Conservation (phyloP, 2,113 vertebrate species). For the Ahaetulla prasina region DNA sequence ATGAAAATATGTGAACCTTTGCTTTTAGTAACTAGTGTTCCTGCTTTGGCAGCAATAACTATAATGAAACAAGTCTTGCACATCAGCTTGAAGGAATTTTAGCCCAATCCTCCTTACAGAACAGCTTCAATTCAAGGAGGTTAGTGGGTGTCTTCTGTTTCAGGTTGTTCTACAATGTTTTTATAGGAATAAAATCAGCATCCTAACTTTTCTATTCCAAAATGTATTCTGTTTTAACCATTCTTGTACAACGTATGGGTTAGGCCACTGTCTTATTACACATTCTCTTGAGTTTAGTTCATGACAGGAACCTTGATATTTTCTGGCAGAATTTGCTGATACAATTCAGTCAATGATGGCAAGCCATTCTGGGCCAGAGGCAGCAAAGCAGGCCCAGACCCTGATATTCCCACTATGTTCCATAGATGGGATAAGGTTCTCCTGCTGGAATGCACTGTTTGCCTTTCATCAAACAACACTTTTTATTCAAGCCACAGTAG, state of each 20-base stretch:
- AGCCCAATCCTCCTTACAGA: neutral
- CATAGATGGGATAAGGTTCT: neutral
- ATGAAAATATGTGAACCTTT: neutral
- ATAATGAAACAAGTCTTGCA: neutral
- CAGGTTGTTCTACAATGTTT: neutral
- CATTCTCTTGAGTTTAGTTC: neutral
- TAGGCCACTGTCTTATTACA: neutral
- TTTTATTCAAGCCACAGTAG: neutral
- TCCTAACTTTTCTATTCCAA: neutral
- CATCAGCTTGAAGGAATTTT: neutral
- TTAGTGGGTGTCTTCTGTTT: neutral
- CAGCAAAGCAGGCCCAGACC: neutral
- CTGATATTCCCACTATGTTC: neutral
- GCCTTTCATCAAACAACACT: neutral
- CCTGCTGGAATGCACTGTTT: neutral
- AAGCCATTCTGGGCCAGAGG: neutral
- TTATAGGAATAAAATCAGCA: neutral
- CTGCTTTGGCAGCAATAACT: neutral
- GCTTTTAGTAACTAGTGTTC: neutral
- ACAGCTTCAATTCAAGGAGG: neutral
- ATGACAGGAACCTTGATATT: neutral
- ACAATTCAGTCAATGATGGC: neutral
- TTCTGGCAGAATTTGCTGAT: neutral
- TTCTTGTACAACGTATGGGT: neutral
- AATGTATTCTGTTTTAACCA: neutral